Evolutionary conservation across 2,888 invertebrate species (phyloP), one percentile per base, ranked within the genome.

Genomic region (Tortricodes alternella): DNA sequence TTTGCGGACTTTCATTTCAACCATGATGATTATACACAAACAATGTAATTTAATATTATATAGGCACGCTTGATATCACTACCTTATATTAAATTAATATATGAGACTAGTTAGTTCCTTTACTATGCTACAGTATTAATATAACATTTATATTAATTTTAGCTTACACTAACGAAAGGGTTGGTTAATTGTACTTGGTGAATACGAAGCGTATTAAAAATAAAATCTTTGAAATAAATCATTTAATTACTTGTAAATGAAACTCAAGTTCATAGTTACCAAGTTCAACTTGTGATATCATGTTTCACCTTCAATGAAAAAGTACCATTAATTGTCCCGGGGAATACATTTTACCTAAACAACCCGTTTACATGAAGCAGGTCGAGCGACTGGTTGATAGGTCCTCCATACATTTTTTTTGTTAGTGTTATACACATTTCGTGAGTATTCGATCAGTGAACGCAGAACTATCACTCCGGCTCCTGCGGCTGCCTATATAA

Each of bases 71-170:
- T 76, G 76, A 80, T 86, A 83, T 85, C 79, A 84, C 83, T 87
- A 84, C 73, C 73, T 81, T 87, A 85, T 80, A 80, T 85, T 84
- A 83, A 80, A 84, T 73, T 80, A 83, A 81, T 80, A 70, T 68
- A 85, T 89, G 88, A 90, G 89, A 90, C 89, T 90, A 89, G 89
- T 90, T 90, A 90, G 89, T 89, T 88, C 74, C 71, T 83, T 84
- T 73, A 74, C 78, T 89, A 87, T 67, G 55, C 81, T 87, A 86
- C 68, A 72, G 75, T 84, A 85, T 80, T 83, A 82, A 80, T 80
- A 75, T 79, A 56, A 65, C 53, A 58, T 56, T 62, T 70, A 71
- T 71, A 73, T 68, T 70, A 69, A 70, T 69, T n/a, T 64, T 71
- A 67, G 72, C 74, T 57, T 58, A 76, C 71, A 74, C 72, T 70